Percentiles rank a stretch among this genome's conserved stretches.
These are phyloP conservation scores for Trididemnum clinides DNA, from an alignment of 23 tunicate species.

Conservation along the genomic window DNA sequence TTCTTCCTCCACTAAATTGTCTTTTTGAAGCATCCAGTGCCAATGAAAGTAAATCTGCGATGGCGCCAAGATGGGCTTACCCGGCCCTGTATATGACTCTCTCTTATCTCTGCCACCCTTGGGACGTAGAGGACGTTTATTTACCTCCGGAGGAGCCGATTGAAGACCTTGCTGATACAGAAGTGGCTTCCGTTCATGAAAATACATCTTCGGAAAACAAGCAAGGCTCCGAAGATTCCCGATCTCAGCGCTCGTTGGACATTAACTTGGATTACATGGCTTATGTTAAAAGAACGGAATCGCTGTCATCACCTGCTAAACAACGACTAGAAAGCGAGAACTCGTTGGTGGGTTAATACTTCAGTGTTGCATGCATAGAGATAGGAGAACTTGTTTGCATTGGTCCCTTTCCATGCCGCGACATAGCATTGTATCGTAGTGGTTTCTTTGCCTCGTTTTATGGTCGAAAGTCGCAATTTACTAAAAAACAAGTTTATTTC, in stretches of 20 bases:
- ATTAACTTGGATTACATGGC: constrained; percentile 48
- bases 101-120: background rate
- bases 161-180: background rate
- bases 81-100: background rate
- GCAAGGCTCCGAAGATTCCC: background rate
- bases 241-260: background rate
- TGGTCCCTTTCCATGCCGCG: no score
- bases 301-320: background rate
- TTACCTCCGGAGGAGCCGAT: background rate
- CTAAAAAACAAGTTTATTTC: no score
- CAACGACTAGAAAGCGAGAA: background rate
- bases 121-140: background rate
- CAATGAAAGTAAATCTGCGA: background rate
- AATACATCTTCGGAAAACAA: background rate
- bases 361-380: no score
- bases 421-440: no score
- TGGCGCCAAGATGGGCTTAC: background rate
- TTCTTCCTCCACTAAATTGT: background rate
- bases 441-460: no score
- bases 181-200: background rate
- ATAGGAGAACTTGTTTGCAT: no score
- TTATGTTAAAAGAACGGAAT: constrained; percentile 38
- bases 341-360: no score
- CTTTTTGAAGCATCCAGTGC: background rate
- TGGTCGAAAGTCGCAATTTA: no score